Evolutionary conservation across 2,888 invertebrate genomes (phyloP).

Genomic region (Clusia tigrina): DNA sequence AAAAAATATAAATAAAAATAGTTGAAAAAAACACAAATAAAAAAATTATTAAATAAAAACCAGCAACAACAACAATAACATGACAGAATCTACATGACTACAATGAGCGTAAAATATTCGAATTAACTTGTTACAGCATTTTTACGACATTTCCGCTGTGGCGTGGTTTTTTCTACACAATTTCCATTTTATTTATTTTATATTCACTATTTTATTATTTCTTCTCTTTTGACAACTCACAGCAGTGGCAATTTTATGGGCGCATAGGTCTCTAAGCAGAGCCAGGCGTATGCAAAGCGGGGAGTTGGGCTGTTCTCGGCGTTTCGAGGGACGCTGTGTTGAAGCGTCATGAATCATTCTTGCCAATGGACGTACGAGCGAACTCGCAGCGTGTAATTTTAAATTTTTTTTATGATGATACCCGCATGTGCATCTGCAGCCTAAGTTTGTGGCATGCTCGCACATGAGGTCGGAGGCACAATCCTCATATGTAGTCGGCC

Average conservation of each 20-base stretch:
- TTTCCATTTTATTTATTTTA: background rate
- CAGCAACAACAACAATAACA: slow-evolving; percentile 7
- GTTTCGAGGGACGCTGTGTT: background rate
- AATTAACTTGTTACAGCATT: slow-evolving; percentile 26
- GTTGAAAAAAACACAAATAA: no score
- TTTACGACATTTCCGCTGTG: slow-evolving; percentile 20
- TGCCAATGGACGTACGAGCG: no score
- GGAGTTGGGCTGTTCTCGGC: background rate
- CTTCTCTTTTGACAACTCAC: background rate
- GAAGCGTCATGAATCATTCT: slow-evolving; percentile 1
- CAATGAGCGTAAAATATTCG: slow-evolving; percentile 23
- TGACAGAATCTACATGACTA: background rate
- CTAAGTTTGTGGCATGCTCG: no score
- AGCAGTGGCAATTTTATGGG: slow-evolving; percentile 18
- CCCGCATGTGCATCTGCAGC: no score
- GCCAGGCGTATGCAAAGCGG: background rate
- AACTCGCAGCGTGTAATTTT: background rate
- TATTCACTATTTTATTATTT: background rate
- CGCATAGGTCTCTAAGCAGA: background rate
- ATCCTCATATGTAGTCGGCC: no score
- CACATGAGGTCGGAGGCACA: no score
- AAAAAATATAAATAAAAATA: no score
- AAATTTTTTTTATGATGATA: no score
- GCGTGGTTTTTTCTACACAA: background rate
- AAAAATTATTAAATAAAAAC: no score